Evolutionary conservation across 2,888 invertebrate genomes (phyloP).

Genomic region (Tortricodes alternella): DNA sequence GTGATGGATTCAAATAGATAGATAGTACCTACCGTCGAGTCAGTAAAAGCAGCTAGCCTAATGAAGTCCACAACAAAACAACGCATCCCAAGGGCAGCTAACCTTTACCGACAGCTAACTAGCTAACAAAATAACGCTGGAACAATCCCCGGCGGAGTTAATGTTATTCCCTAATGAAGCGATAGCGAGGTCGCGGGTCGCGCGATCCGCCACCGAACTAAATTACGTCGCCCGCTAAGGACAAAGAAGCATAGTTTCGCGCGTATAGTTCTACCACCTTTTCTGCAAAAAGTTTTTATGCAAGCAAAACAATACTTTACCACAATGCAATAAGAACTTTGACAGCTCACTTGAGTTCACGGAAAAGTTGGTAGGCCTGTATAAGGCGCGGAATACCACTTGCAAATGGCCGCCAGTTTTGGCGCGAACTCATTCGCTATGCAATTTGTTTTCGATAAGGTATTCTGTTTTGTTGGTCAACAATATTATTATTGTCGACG

Average conservation of each 20-base stretch:
- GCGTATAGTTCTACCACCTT: slow-evolving; percentile 24
- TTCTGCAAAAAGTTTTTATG: slow-evolving; percentile 5
- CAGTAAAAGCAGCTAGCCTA: background rate
- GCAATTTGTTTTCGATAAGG: slow-evolving; percentile 36
- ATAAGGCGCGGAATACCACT: slow-evolving; percentile 27
- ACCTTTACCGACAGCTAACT: slow-evolving; percentile 11
- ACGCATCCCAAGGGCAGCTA: slow-evolving; percentile 7
- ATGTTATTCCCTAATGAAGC: slow-evolving; percentile 32
- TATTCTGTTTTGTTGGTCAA: slow-evolving; percentile 30
- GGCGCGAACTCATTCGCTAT: slow-evolving; percentile 37
- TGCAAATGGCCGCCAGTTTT: slow-evolving; percentile 35
- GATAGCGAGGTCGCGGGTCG: slow-evolving; percentile 32
- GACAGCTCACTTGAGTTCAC: no score
- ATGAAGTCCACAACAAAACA: slow-evolving; percentile 23
- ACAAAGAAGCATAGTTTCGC: slow-evolving; percentile 8
- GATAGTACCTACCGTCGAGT: background rate
- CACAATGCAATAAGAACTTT: no score
- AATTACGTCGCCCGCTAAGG: slow-evolving; percentile 26
- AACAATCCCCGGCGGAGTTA: background rate
- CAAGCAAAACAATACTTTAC: no score
- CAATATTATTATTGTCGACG: slow-evolving; percentile 27
- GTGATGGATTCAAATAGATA: background rate
- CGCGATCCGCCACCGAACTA: slow-evolving; percentile 26
- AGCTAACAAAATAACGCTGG: slow-evolving; percentile 4
- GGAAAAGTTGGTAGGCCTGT: no score